Evolutionary conservation across 2,113 vertebrate species (phyloP), one percentile per base, ranked within the genome.

Genomic region (Archocentrus centrarchus): DNA sequence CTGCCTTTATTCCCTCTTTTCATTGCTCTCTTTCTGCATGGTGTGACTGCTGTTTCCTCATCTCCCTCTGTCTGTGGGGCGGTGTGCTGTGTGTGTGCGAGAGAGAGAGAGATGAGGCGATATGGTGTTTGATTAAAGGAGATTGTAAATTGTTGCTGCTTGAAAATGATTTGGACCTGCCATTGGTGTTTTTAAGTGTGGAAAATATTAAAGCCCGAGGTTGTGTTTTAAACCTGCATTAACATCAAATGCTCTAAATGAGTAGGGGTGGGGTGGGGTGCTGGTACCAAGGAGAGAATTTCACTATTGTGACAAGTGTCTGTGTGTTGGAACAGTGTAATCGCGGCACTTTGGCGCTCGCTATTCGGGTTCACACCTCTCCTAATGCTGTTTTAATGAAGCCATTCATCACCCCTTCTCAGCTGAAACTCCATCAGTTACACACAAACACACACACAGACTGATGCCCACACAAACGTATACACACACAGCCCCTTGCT

Each of bases 301-400:
- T 86, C 78, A 73, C 77, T 39, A 50, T 70, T 84, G 88, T 77
- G 81, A 80, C 85, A 78, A 63, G 77, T 80, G 73, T 82, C 64
- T 79, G 59, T 80, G 75, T 77, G 59, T 84, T 88, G 63, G 41
- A 83, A 84, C 39, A 83, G 68, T 80, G 85, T 79, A 81, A 82
- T 81, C 30, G 13, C 55, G 20, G 82, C 85, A 62, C 22, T 10
- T 79, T 89, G 81, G 76, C 85, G 84, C 83, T 80, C 86, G 11
- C 75, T 82, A 79, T 89, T 92, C 18, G 79, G 86, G 89, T 93
- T 94, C 91, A 89, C 89, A 89, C 93, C 87, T 93, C 90, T 88
- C 86, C 88, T 96, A 96, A 96, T 96, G 93, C 93, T 70, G 90
- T 95, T 96, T 96, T 96, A 96, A 96, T 96, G 94, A 96, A 95